Conservation (phyloP, 92 coral and sea anemone species). For the Meandrina meandrites region DNA sequence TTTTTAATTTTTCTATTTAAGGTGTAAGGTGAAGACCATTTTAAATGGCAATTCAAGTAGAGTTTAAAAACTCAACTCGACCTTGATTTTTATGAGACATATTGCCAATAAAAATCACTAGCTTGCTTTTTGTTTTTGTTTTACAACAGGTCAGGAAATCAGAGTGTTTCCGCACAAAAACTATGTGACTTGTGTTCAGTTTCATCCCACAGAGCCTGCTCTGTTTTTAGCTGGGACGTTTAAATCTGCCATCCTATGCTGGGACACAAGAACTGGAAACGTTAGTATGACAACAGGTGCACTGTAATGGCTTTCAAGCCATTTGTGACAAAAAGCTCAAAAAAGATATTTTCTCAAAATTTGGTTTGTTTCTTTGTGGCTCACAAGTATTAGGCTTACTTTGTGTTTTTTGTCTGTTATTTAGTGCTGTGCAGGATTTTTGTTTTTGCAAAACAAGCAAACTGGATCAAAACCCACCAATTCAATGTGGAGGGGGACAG, state of each 20-base stretch:
- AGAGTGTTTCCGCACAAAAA: conserved; percentile 67
- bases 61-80: no score
- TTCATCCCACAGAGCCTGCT: conserved; percentile 74
- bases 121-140: not conserved
- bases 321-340: not conserved
- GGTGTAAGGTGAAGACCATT: no score
- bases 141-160: conserved; percentile 64
- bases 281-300: conserved; percentile 21
- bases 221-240: conserved; percentile 82
- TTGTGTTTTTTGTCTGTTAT: no score
- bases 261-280: conserved; percentile 85
- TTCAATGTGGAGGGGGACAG: no score
- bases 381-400: no score
- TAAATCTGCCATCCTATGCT: conserved; percentile 84
- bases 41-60: no score
- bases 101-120: not conserved
- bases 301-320: not conserved
- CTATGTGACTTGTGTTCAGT: conserved; percentile 88
- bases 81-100: not conserved
- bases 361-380: no score
- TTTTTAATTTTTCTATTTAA: no score
- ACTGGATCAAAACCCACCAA: not conserved
- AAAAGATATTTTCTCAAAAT: no score
- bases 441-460: not conserved
- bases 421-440: no score